Base-by-base conservation (phyloP, 2,888 invertebrate species). In the Embidobia sp. region DNA sequence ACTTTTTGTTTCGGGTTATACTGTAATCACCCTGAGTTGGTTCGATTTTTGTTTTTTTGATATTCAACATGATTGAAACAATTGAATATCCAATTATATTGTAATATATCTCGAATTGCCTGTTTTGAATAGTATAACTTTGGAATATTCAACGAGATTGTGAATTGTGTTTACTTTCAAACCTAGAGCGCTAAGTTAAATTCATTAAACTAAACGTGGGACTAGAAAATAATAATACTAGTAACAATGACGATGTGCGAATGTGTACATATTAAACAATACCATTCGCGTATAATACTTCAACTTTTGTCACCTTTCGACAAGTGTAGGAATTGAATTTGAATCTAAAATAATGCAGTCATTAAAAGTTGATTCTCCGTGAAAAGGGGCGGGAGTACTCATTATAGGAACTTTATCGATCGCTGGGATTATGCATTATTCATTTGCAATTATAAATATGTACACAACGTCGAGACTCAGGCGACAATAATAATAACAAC, bases 381-480 rank as follows among this genome's bases (percentile, higher is more conserved):
- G 29, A 27, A 49, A 26, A 46, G 75, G 81, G 81, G 80, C 79
- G 78, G 82, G 79, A 80, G 79, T 81, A 79, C 84, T 87, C 82
- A 85, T 87, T 87, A 88, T 89, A 89, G 89, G 88, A 89, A 89
- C 89, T 89, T 87, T 87, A 79, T 87, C 81, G 82, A 88, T 89
- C 88, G 88, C 86, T 82, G 66, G 42, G 57, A 72, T 72, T 48
- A 63, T 53, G 61, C 31, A 70, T 33, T 37, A 57, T 79, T 67
- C 80, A 77, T 80, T 80, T 79, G 72, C 79, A 77, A 81, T 72
- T 82, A 82, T 82, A 82, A 84, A 82, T 86, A 86, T 84, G 76
- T 84, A 84, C 84, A 83, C 73, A 78, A 83, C 82, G 80, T 82
- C 81, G 79, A 78, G 80, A 81, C 79, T 80, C 82, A 61, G 80